Evolutionary conservation across 2,113 vertebrate genomes (phyloP).

Genomic region (Patagioenas fasciata): DNA sequence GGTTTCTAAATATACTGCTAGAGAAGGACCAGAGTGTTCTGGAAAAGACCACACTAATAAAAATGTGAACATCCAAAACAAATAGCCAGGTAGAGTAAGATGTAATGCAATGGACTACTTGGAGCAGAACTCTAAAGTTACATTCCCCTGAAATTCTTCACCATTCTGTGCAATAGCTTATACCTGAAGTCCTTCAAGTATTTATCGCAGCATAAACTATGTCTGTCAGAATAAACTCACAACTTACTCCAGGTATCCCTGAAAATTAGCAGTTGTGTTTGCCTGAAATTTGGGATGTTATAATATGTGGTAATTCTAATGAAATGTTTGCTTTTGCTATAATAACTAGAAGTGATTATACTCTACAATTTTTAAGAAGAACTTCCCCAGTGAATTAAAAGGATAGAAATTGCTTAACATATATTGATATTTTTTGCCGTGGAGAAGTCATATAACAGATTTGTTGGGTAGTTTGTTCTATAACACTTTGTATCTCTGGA

Average conservation of each 20-base stretch:
- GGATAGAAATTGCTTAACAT: not conserved
- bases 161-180: not conserved
- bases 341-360: not conserved
- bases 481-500: not conserved
- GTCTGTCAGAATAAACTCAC: not conserved
- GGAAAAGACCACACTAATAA: not conserved
- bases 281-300: not conserved
- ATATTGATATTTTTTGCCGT: not conserved
- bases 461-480: not conserved
- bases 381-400: not conserved
- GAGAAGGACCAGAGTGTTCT: not conserved
- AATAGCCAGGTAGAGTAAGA: not conserved
- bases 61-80: slow-evolving; percentile 18
- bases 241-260: not conserved
- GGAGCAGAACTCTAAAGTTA: not conserved
- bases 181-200: not conserved
- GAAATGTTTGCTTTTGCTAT: not conserved
- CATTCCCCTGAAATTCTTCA: not conserved
- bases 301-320: not conserved
- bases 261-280: not conserved
- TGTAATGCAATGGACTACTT: not conserved
- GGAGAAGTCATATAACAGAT: not conserved
- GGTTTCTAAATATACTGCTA: slow-evolving; percentile 23
- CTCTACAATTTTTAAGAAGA: not conserved
- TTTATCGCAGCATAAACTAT: not conserved